Base-by-base conservation (phyloP, 2,797 vertebrate species). In the Aulostomus chinensis region DNA sequence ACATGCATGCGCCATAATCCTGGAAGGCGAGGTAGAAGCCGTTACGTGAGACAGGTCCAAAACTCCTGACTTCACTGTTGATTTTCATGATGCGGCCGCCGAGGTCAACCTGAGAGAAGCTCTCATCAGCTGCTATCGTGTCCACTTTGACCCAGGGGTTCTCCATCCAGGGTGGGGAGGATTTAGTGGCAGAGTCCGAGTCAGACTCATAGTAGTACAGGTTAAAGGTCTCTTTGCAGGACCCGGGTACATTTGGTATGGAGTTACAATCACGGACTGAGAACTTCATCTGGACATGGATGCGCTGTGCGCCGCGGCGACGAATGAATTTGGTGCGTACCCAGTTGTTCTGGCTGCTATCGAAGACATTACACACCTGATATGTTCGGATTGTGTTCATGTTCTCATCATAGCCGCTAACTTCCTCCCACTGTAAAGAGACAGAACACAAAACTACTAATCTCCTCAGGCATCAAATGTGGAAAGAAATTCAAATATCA, bases 311-410 rank as follows among this genome's bases (percentile, higher is more conserved):
- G 0, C 96, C 96, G 0, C 90, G 81, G 10, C 96, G 86, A 1
- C 84, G 89, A 85, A 97, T 95, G 75, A 92, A 96, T 65, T 95
- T 96, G 78, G 94, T 98, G 43, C 96, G 91, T 1, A 98, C 89
- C 96, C 96, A 98, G 89, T 98, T 98, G 86, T 98, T 98, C 80
- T 98, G 96, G 89, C 86, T 97, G 56, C 88, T 89, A 1, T 95
- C 93, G 2, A 98, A 98, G 60, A 98, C 96, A 0, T 97, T 98
- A 87, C 96, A 98, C 16, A 98, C 96, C 86, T 98, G 96, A 85
- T 97, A 97, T 0, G 96, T 98, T 34, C 96, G 91, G 66, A 98
- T 98, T 0, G 96, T 98, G 89, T 96, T 98, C 96, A 98, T 97
- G 87, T 95, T 93, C 84, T 97, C 96, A 0, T 98, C 94, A 4